Percentiles rank a stretch among this genome's conserved stretches.
Evolutionary conservation across 2,113 vertebrate genomes (phyloP).

Genomic region (Castor canadensis): DNA sequence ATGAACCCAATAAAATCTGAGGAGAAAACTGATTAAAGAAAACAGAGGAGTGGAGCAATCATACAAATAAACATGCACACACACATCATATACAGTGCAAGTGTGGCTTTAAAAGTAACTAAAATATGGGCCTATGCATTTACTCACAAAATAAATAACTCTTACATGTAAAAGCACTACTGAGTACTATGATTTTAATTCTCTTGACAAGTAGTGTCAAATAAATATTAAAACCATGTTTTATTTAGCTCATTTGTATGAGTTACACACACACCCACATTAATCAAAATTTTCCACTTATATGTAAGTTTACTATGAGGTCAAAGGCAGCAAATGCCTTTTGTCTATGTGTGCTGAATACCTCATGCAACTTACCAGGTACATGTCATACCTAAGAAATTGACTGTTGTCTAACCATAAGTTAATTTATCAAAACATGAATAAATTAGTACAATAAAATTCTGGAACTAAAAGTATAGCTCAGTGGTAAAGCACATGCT

Average conservation of each 20-base stretch:
- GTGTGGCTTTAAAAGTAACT: background rate
- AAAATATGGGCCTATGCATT: background rate
- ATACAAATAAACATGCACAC: background rate
- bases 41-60: background rate
- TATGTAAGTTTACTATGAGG: background rate
- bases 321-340: background rate
- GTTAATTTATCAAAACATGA: background rate
- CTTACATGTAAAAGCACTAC: background rate
- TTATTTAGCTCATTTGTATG: background rate
- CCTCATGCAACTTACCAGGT: background rate
- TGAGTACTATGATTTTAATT: background rate
- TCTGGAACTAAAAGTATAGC: background rate
- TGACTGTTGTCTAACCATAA: background rate
- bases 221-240: background rate
- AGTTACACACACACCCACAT: too few species aligned
- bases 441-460: background rate
- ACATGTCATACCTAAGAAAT: background rate
- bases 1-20: background rate
- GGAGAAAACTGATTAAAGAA: background rate
- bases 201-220: background rate
- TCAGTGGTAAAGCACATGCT: background rate
- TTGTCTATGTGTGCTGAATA: background rate
- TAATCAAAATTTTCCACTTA: background rate
- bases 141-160: background rate
- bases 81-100: background rate